Base-by-base conservation (phyloP, 1,140 invertebrate genomes). In the Octopus bimaculoides region DNA sequence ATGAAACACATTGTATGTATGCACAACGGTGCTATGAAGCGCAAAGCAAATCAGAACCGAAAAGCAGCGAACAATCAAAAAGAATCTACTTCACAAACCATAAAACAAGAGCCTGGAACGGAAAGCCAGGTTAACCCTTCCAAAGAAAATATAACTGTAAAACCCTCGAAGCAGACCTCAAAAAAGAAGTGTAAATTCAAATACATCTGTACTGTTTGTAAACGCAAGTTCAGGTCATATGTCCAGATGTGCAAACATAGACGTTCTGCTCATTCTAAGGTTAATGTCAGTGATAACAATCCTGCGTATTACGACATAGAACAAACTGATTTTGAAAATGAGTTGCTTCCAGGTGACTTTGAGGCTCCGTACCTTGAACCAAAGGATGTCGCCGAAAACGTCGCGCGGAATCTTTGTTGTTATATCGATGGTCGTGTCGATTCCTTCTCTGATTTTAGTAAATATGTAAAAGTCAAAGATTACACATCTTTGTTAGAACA, bases 181-280 rank as follows among this genome's bases (percentile, higher is more conserved):
- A 75, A 75, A 79, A 82, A 74, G 52, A 79, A 81, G 10, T 76
- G 56, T 5, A 80, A 53, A 78, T 81, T 81, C 52, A 83, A 79
- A 75, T 82, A 76, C 69, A 66, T 77, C 5, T 86, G 85, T 73
- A 82, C 79, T 17, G 80, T 86, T 54, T 86, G 85, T 77, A 84
- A 86, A 77, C 84, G 83, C 56, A 81, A 82, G 71, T 86, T 86
- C 77, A 81, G 80, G n/a, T 80, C 79, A 14, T 86, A 86, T 54
- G 80, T 83, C 4, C 84, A 83, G 53, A 83, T 86, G 83, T 86
- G 85, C 73, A 79, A 82, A 54, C 85, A 86, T 56, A 81, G 82
- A 53, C 76, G 85, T 56, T 77, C 83, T n/a, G 85, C 83, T 41
- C 85, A 86, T 77, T 6, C 5, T 5, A 71, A 71, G 26, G 26